These are phyloP conservation scores for Volucella inanis DNA, from an alignment of 2,888 invertebrate species.

Conservation along the genomic window DNA sequence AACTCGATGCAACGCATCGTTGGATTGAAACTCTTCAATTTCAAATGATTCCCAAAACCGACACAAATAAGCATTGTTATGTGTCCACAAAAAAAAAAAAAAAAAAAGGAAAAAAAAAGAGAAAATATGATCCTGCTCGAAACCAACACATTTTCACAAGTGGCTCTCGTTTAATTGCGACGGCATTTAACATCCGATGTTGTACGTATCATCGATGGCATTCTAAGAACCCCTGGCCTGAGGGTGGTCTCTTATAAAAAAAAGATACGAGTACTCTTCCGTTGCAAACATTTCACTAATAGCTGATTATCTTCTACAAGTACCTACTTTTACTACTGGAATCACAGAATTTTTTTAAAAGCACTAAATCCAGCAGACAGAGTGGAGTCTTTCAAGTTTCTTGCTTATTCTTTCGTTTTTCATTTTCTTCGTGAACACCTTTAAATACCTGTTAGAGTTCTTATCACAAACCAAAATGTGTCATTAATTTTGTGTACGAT, in stretches of 20 bases:
- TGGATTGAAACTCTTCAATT: constrained; percentile 31
- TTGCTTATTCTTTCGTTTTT: constrained; percentile 26
- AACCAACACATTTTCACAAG: constrained; percentile 16
- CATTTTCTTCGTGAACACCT: constrained; percentile 49
- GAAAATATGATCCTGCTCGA: constrained; percentile 1
- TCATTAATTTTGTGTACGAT: constrained; percentile 74
- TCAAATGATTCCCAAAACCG: constrained; percentile 17
- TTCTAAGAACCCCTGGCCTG: not conserved
- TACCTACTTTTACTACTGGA: constrained; percentile 32
- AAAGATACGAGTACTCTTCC: not conserved
- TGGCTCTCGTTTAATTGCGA: constrained; percentile 15
- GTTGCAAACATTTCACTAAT: constrained; percentile 41
- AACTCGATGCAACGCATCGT: not conserved
- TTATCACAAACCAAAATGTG: constrained; percentile 73
- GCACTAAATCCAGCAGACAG: constrained; percentile 63
- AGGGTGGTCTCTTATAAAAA: constrained; percentile 35
- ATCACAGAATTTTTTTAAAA: constrained; percentile 12
- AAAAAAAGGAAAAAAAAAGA: not conserved
- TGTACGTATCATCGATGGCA: constrained; percentile 1
- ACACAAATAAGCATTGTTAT: constrained; percentile 2
- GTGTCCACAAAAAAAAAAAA: not conserved
- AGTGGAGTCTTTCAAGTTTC: constrained; percentile 53
- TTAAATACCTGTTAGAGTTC: constrained; percentile 65
- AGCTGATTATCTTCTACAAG: constrained; percentile 54
- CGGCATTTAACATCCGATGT: not conserved